A percentile compares a stretch with the other conserved stretches of the same genome.
Conservation (phyloP, 2,797 vertebrate species). For the Oryzias dopingdopingensis region DNA sequence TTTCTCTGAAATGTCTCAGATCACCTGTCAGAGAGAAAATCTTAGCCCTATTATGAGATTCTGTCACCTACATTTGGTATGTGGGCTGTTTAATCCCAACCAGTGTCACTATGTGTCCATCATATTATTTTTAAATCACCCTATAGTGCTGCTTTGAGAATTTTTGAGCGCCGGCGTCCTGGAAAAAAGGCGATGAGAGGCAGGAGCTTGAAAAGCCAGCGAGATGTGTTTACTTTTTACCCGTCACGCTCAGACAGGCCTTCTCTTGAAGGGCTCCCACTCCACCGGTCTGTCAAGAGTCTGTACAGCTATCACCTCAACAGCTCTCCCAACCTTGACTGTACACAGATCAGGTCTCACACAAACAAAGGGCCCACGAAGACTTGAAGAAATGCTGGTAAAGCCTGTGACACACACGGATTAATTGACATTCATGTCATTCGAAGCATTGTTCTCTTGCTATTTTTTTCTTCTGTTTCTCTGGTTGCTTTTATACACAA, state of each 20-base stretch:
- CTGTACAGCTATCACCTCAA: constrained; percentile 27
- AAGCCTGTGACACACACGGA: background rate
- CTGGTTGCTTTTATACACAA: background rate
- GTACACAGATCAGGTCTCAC: constrained; percentile 11
- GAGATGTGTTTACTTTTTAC: constrained; percentile 35
- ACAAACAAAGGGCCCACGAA: constrained; percentile 6
- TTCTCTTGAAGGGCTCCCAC: constrained; percentile 33
- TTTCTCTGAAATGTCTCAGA: background rate
- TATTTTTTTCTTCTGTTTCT: background rate
- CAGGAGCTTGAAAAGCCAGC: constrained; percentile 4
- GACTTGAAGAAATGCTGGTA: constrained; percentile 1
- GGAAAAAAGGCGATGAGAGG: constrained; percentile 1
- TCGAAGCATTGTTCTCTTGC: constrained; percentile 4
- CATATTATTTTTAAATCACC: background rate
- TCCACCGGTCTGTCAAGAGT: constrained; percentile 33
- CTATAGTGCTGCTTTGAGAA: constrained; percentile 3
- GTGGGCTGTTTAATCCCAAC: constrained; percentile 3
- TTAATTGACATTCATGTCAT: constrained; percentile 19
- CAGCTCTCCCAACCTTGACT: constrained; percentile 29
- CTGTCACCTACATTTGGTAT: background rate
- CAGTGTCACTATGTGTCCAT: constrained; percentile 4
- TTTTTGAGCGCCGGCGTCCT: constrained; percentile 10
- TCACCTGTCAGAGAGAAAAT: constrained; percentile 1
- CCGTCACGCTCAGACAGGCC: constrained; percentile 19
- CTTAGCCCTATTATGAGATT: background rate